Evolutionary conservation across 1,140 invertebrate genomes (phyloP), one percentile per base, ranked within the genome.

Genomic region (Eurosta solidaginis): DNA sequence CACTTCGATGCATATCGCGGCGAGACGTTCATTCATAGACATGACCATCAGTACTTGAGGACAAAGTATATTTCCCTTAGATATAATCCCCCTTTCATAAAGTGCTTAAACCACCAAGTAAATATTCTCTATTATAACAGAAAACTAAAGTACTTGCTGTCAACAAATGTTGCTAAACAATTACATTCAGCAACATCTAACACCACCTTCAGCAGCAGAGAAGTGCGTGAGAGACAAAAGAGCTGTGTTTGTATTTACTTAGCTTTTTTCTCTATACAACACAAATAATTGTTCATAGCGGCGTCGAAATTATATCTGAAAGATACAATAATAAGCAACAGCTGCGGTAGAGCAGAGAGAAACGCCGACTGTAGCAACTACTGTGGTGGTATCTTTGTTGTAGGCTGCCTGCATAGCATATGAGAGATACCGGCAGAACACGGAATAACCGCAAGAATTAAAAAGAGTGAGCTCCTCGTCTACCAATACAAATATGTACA

Each of bases 391-490:
- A 17, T 3, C 7, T 47, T 12, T 14, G 45, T 4, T 47, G n/a
- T 1, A 47, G 45, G 45, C 45, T 17, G 45, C 45, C 12, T 17
- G 7, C 45, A 47, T 17, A 47, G 45, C 9, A 7, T 49, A n/a
- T 22, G 59, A 68, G 59, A 68, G 59, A 68, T 17, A 68, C 59
- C 59, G 59, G 33, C 59, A 68, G n/a, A n/a, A n/a, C n/a, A n/a
- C n/a, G n/a, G n/a, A n/a, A n/a, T n/a, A n/a, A n/a, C n/a, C n/a
- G n/a, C n/a, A n/a, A n/a, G n/a, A n/a, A n/a, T n/a, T n/a, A n/a
- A n/a, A n/a, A n/a, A n/a, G n/a, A n/a, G n/a, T n/a, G n/a, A n/a
- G n/a, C n/a, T n/a, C n/a, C n/a, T n/a, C n/a, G n/a, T n/a, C n/a
- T n/a, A n/a, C n/a, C 33, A 20, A 68, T 3, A 5, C 10, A 49